phyloP scores from a whole-genome alignment of 2,888 invertebrate species.

The Synanthedon andrenaeformis region DNA sequence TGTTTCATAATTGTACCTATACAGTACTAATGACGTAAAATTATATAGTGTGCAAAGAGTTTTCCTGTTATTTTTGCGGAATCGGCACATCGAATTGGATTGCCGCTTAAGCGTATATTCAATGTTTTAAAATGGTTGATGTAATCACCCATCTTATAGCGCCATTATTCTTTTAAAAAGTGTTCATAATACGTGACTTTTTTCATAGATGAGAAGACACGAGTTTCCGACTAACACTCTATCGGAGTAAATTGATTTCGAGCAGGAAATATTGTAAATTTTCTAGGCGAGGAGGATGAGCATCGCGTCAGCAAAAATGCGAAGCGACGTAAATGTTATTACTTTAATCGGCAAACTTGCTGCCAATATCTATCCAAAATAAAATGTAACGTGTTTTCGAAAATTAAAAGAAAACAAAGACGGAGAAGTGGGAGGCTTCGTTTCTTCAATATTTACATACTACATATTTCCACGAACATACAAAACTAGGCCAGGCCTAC shows the following conservation, averaged over 20 bases:
- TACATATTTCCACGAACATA: background rate
- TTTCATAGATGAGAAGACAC: constrained; percentile 33
- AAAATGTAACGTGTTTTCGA: background rate
- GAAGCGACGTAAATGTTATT: constrained; percentile 14
- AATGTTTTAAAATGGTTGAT: constrained; percentile 4
- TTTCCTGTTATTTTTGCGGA: no score
- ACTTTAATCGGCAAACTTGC: constrained; percentile 3
- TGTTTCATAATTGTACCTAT: background rate
- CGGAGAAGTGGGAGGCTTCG: background rate
- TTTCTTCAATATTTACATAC: background rate
- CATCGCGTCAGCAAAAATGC: constrained; percentile 24
- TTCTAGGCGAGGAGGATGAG: constrained; percentile 26
- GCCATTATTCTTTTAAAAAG: constrained; percentile 34
- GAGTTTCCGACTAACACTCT: constrained; percentile 35
- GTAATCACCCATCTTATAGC: constrained; percentile 28
- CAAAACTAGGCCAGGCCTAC: background rate
- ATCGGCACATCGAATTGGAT: no score
- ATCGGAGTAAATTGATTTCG: constrained; percentile 55
- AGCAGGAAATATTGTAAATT: constrained; percentile 54
- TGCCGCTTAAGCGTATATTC: background rate
- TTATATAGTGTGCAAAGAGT: background rate
- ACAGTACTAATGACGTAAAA: background rate
- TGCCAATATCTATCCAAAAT: background rate
- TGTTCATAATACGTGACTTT: constrained; percentile 55
- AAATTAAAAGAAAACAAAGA: background rate